Base-by-base conservation (phyloP, 2,797 vertebrate species). In the Lutjanus campechanus region DNA sequence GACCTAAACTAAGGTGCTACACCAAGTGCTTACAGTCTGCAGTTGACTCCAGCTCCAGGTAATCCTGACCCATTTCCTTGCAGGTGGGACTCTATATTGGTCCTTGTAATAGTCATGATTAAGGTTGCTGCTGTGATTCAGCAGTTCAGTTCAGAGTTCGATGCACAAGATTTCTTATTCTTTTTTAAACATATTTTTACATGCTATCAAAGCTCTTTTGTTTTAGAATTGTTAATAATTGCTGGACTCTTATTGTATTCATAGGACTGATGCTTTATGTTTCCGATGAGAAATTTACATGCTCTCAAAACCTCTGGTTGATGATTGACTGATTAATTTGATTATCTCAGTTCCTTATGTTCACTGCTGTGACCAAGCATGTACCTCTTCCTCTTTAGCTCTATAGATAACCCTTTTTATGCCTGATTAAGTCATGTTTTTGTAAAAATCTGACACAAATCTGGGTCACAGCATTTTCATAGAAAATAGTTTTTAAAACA, bases 61-160 rank as follows among this genome's bases (percentile, higher is more conserved):
- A 41, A 77, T 51, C 56, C 76, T 71, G 22, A 53, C 29, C 46
- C 4, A 6, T 44, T 68, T 46, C 17, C 22, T 53, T 50, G 41
- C 63, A 47, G 40, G 50, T 44, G 17, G 20, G 25, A 54, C 36
- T 36, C 49, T 60, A 16, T 25, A 41, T 55, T 50, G 11, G 7
- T 50, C 17, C 16, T 20, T 20, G 44, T 49, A 36, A 16, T 69
- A n/a, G 7, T 19, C 22, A 13, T 13, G 9, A 17, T 40, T 22
- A 49, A 54, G 29, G 11, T 22, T 44, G 47, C 55, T 36, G 11
- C 60, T 17, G 7, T 11, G 9, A 11, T 20, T 63, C 20, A 62
- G 19, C 41, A 64, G 15, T 55, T 17, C 29, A 36, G 29, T 36
- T 36, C 5, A 5, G 29, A 36, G 29, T 36, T 36, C 29, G n/a